Conservation (phyloP, 2,888 invertebrate species). For the Trichacis sp. region DNA sequence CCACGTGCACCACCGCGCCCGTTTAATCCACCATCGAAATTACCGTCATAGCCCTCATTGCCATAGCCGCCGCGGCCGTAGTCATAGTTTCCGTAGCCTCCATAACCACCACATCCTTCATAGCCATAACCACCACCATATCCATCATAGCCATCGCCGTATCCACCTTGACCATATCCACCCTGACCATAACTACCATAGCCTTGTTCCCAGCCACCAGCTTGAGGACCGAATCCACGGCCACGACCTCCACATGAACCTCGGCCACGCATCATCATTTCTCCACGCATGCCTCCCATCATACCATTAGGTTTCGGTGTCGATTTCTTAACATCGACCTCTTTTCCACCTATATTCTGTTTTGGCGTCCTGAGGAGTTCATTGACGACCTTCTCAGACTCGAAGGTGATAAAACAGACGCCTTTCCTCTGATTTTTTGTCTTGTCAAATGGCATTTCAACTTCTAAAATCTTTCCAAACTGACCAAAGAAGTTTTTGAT, state of each 20-base stretch:
- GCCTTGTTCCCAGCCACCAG: constrained; percentile 70
- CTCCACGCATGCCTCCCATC: constrained; percentile 75
- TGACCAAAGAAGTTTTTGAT: too few relatives aligned
- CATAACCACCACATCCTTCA: too few relatives aligned
- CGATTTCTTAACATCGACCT: constrained; percentile 96
- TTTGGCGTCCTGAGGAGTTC: constrained; percentile 92
- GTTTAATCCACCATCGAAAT: too few relatives aligned
- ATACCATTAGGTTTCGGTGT: constrained; percentile 91
- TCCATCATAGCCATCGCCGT: constrained; percentile 75
- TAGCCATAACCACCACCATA: constrained; percentile 84
- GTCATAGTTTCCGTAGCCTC: too few relatives aligned
- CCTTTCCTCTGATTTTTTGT: constrained; percentile 96
- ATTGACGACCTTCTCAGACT: constrained; percentile 93
- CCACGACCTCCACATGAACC: constrained; percentile 76
- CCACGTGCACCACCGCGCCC: too few relatives aligned
- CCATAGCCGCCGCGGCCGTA: too few relatives aligned
- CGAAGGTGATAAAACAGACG: too few relatives aligned
- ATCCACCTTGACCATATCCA: constrained; percentile 76
- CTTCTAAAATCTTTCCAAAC: background rate
- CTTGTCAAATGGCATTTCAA: too few relatives aligned
- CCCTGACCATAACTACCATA: too few relatives aligned
- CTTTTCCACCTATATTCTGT: constrained; percentile 93
- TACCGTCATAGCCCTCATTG: too few relatives aligned
- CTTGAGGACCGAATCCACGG: constrained; percentile 69
- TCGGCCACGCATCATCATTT: constrained; percentile 75